Conservation (phyloP, 2,797 vertebrate species). For the Morus bassanus region DNA sequence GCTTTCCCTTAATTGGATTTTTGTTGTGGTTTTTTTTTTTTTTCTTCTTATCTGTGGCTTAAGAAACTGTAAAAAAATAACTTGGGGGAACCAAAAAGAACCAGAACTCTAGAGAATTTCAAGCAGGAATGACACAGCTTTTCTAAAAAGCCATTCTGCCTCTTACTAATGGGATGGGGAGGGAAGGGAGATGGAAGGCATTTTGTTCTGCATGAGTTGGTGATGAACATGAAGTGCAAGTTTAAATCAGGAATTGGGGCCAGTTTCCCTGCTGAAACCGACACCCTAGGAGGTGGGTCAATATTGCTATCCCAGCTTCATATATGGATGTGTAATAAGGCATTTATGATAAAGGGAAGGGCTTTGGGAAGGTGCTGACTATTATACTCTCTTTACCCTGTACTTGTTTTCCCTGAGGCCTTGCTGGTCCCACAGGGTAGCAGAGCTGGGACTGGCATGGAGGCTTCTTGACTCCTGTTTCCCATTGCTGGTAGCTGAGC, state of each 20-base stretch:
- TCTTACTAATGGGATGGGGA: background rate
- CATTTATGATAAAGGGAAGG: background rate
- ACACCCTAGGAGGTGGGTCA: background rate
- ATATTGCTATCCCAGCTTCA: background rate
- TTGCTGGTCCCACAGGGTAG: background rate
- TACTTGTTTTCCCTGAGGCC: background rate
- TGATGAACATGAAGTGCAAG: background rate
- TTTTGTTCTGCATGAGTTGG: background rate
- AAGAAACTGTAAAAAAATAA: slow-evolving; percentile 7
- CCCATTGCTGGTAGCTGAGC: background rate
- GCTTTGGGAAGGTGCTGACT: background rate
- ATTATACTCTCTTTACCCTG: background rate
- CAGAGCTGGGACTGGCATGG: background rate
- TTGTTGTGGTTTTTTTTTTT: background rate
- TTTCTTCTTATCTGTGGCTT: background rate
- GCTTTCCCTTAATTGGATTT: slow-evolving; percentile 34
- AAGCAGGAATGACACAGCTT: background rate
- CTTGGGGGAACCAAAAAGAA: slow-evolving; percentile 9
- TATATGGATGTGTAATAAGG: background rate
- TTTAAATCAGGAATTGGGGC: background rate
- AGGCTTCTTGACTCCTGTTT: background rate
- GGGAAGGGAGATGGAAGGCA: background rate
- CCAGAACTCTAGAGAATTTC: background rate
- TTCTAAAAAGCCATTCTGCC: background rate
- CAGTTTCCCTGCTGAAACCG: background rate